Percentiles rank a stretch among this genome's conserved stretches.
Evolutionary conservation across 1,140 invertebrate species (phyloP).

Genomic region (Halictus rubicundus): DNA sequence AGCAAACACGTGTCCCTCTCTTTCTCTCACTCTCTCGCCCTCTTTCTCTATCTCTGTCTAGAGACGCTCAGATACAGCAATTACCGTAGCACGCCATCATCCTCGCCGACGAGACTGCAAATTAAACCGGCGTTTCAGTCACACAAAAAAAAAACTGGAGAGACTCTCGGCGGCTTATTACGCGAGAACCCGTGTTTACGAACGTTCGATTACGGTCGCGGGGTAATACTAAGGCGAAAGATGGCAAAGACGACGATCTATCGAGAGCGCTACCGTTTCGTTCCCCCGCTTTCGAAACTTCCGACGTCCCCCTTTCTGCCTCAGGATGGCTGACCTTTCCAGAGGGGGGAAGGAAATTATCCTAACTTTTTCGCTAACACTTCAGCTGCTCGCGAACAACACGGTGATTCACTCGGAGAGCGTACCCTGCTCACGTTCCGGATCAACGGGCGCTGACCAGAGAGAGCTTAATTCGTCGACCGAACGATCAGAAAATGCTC

Average conservation of each 20-base stretch:
- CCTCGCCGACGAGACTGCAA: conserved; percentile 46
- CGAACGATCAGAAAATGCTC: no score
- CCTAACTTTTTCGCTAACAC: no score
- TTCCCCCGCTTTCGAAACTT: no score
- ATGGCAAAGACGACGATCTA: not conserved
- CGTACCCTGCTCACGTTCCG: no score
- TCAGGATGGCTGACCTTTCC: no score
- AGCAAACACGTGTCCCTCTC: not conserved
- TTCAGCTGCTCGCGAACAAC: no score
- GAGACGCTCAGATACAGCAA: conserved; percentile 22
- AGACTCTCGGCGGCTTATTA: not conserved
- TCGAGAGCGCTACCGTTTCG: not conserved
- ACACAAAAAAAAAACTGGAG: not conserved
- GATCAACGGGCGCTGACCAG: no score
- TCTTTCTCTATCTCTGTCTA: not conserved
- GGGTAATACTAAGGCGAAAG: not conserved
- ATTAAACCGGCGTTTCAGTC: not conserved
- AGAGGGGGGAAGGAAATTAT: no score
- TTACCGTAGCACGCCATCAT: conserved; percentile 36
- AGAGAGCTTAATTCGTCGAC: no score
- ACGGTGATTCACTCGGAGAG: no score
- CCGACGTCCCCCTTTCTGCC: no score
- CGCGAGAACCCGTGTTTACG: not conserved
- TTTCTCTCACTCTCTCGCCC: not conserved
- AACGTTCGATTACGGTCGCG: not conserved